Base-by-base conservation (phyloP, 2,113 vertebrate species). In the Pontoporia blainvillei region DNA sequence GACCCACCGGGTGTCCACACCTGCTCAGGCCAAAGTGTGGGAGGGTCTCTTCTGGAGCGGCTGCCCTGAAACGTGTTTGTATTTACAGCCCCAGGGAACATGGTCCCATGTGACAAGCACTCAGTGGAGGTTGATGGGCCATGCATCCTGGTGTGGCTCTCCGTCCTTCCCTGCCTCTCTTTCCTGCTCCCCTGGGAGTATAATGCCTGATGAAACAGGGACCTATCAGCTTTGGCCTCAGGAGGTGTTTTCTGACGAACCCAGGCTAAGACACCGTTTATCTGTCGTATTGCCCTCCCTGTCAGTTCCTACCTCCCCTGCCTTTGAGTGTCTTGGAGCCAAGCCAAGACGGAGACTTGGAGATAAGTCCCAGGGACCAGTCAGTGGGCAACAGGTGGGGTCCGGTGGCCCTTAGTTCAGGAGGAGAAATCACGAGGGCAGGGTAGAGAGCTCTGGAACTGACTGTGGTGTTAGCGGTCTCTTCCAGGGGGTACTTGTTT, bases 41-140 rank as follows among this genome's bases (percentile, higher is more conserved):
- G 31, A 31, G 14, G 3, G 0, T 54, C 59, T 52, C 6, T 52
- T 23, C 41, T 71, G 59, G 36, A 49, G 4, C 1, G 0, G n/a
- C 15, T 62, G 41, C 5, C 29, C 49, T 21, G 46, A 57, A n/a
- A 52, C n/a, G 20, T 23, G 18, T 67, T 15, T 75, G 39, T 23
- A 49, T 34, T n/a, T 11, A 41, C 3, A 59, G 23, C 62, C 25
- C 52, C 49, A 14, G 3, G 34, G 52, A 52, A 61, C 31, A 34
- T 52, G 78, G 12, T 17, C 54, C n/a, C n/a, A 17, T 1, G 3
- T 17, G 44, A n/a, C 34, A 23, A 39, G 21, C 1, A 3, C 52
- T 83, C 57, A 13, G 31, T 9, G n/a, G 46, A 34, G 34, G 10
- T 0, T 17, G 8, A 15, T 9, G 8, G 36, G n/a, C 61, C 41